Conservation (phyloP, 2,797 vertebrate species). For the Sarcophilus harrisii region DNA sequence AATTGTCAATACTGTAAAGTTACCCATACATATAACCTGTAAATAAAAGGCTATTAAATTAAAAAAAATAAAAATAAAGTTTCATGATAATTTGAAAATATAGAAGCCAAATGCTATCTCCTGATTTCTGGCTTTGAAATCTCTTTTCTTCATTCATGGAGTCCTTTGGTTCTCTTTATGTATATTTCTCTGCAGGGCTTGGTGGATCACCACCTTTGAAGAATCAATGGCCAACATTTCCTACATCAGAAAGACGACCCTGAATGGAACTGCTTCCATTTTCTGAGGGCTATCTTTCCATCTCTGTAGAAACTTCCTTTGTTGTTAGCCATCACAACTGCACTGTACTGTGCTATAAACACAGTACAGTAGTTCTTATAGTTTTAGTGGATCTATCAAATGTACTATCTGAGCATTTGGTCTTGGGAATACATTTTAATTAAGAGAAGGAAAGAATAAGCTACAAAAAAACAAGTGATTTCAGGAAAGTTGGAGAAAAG, state of each 20-base stretch:
- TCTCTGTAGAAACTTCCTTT: not conserved
- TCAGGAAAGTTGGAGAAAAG: not conserved
- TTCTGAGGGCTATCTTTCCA: not conserved
- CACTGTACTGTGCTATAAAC: not conserved
- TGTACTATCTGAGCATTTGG: not conserved
- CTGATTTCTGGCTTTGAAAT: not conserved
- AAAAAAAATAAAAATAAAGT: too few relatives aligned
- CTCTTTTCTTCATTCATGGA: not conserved
- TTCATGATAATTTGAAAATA: not conserved
- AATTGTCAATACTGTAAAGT: too few relatives aligned
- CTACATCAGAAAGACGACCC: not conserved
- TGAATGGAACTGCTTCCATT: not conserved
- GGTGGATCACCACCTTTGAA: not conserved
- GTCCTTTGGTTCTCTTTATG: not conserved
- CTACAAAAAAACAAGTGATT: not conserved
- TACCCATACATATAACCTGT: too few relatives aligned
- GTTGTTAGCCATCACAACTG: not conserved
- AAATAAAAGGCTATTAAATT: too few relatives aligned
- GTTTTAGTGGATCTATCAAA: not conserved
- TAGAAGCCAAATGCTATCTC: not conserved
- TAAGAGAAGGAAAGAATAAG: not conserved
- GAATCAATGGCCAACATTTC: not conserved
- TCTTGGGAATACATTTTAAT: not conserved
- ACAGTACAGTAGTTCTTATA: too few relatives aligned
- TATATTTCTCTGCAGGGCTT: not conserved